Evolutionary conservation across 2,888 invertebrate species (phyloP).

Genomic region (Piscicola geometra): DNA sequence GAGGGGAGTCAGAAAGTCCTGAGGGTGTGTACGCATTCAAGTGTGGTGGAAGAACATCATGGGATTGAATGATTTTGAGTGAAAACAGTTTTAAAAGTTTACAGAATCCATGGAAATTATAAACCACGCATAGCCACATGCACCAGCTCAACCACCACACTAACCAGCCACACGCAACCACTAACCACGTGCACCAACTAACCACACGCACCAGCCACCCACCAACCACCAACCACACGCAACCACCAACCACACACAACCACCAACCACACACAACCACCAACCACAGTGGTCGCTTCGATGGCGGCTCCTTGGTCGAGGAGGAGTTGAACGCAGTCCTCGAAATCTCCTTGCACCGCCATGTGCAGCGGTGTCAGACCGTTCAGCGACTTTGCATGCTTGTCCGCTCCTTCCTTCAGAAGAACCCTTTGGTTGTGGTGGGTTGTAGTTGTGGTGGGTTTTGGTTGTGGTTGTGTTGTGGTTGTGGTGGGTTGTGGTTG

Average conservation of each 20-base stretch:
- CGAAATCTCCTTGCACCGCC: slow-evolving; percentile 98
- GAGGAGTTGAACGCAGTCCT: slow-evolving; percentile 87
- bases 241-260: too few species aligned
- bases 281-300: slow-evolving; percentile 64
- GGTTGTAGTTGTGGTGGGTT: too few species aligned
- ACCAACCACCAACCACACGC: too few species aligned
- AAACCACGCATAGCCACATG: too few species aligned
- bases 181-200: too few species aligned
- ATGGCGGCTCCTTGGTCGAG: slow-evolving; percentile 90
- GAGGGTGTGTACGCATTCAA: too few species aligned
- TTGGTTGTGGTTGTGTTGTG: too few species aligned
- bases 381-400: slow-evolving; percentile 96
- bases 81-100: not conserved
- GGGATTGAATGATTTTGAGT: not conserved
- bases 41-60: not conserved
- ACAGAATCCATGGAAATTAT: not conserved
- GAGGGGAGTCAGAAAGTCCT: slow-evolving; percentile 25
- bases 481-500: too few species aligned
- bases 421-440: slow-evolving; percentile 62
- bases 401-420: slow-evolving; percentile 91
- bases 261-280: too few species aligned
- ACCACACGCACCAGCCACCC: too few species aligned
- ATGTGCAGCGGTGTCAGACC: slow-evolving; percentile 97
- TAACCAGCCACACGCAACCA: too few species aligned
- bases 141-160: too few species aligned